Evolutionary conservation across 2,888 invertebrate genomes (phyloP).

Genomic region (Buathra laborator): DNA sequence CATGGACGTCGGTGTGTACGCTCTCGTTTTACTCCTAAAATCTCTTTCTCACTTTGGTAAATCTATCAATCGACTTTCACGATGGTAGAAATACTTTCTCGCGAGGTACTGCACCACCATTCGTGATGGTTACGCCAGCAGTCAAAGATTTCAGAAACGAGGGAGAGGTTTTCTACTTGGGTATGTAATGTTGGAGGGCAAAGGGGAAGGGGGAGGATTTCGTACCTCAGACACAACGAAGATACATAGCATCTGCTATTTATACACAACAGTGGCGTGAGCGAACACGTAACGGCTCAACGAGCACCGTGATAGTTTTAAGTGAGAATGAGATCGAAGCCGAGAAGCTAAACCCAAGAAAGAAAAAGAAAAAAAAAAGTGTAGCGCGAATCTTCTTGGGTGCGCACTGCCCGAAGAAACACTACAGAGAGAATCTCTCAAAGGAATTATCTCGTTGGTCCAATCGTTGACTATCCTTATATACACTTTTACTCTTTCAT

Average conservation of each 20-base stretch:
- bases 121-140: constrained; percentile 38
- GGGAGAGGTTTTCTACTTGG: constrained; percentile 12
- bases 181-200: constrained; percentile 1
- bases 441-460: constrained; percentile 47
- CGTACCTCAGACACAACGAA: constrained; percentile 18
- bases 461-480: constrained; percentile 52
- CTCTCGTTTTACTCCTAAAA: constrained; percentile 2
- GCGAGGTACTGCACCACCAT: constrained; percentile 8
- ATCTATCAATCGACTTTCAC: constrained; percentile 60
- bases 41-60: constrained; percentile 18
- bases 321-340: constrained; percentile 52
- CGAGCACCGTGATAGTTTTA: constrained; percentile 41
- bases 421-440: constrained; percentile 16
- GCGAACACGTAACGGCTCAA: constrained; percentile 56
- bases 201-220: constrained; percentile 22
- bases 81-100: constrained; percentile 57
- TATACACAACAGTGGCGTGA: constrained; percentile 36
- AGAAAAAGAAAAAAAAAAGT: constrained; percentile 26
- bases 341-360: not conserved
- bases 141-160: constrained; percentile 52
- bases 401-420: constrained; percentile 9
- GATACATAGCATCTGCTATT: constrained; percentile 17
- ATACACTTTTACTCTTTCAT: constrained; percentile 29
- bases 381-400: not conserved
- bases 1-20: constrained; percentile 7